A percentile compares a stretch with the other conserved stretches of the same genome.
phyloP scores from a whole-genome alignment of 2,113 vertebrate genomes.

The Grammomys dolichurus region DNA sequence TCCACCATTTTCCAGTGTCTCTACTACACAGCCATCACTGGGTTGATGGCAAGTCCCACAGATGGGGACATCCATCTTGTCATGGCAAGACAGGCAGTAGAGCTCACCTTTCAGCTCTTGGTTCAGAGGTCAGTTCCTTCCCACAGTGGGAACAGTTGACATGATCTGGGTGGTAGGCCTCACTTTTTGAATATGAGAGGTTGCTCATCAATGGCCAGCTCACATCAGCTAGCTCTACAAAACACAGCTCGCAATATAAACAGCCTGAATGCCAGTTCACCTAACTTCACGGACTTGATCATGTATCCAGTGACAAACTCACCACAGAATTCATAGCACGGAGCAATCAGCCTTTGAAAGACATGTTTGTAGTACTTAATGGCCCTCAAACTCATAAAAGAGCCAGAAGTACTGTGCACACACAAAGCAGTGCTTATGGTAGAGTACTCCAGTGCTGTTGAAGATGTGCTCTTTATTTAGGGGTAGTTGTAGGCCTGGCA shows the following conservation, averaged over 20 bases:
- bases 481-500: background rate
- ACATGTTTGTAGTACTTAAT: background rate
- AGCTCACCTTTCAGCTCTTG: background rate
- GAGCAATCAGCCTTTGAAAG: background rate
- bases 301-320: background rate
- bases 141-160: slow-evolving; percentile 89
- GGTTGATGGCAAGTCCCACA: background rate
- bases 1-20: background rate
- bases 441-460: background rate
- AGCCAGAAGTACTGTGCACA: background rate
- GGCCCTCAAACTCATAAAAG: background rate
- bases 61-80: background rate
- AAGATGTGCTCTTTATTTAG: background rate
- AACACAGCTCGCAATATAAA: background rate
- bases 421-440: background rate
- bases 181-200: slow-evolving; percentile 87
- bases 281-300: background rate
- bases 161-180: slow-evolving; percentile 88
- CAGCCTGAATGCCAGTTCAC: background rate
- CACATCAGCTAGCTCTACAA: slow-evolving; percentile 71
- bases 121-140: slow-evolving; percentile 69
- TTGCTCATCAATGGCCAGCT: slow-evolving; percentile 88
- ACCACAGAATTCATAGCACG: background rate
- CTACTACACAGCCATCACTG: background rate
- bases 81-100: background rate